Percentiles rank a stretch among this genome's conserved stretches.
Evolutionary conservation across 2,113 vertebrate species (phyloP).

Genomic region (Nipponia nippon): DNA sequence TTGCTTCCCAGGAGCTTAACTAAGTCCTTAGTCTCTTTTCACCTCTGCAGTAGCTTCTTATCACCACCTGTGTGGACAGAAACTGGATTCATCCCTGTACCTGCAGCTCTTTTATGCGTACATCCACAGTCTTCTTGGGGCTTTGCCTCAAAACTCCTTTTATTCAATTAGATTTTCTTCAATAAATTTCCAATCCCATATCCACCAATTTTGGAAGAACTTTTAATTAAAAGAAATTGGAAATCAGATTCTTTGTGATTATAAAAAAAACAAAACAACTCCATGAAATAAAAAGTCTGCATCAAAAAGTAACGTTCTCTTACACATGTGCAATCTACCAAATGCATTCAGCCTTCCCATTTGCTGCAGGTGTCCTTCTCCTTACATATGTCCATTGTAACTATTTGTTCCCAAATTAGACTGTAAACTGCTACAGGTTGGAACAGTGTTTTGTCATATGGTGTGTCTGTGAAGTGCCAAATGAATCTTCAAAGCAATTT

Average conservation of each 20-base stretch:
- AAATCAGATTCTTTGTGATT: background rate
- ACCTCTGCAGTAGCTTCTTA: background rate
- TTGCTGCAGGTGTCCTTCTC: background rate
- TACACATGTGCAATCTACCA: background rate
- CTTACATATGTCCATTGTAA: background rate
- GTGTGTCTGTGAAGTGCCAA: background rate
- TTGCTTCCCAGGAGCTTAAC: background rate
- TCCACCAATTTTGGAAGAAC: background rate
- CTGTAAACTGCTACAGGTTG: background rate
- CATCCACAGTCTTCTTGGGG: background rate
- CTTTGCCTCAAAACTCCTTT: background rate
- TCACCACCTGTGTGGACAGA: background rate
- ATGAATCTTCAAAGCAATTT: background rate
- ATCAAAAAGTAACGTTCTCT: background rate
- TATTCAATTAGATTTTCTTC: background rate
- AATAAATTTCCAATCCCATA: background rate
- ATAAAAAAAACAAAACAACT: background rate
- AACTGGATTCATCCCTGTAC: background rate
- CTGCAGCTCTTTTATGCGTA: background rate
- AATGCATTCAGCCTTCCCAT: background rate
- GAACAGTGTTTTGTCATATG: background rate
- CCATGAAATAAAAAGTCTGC: background rate
- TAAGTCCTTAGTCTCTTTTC: background rate
- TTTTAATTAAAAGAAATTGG: background rate
- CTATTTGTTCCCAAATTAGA: background rate